Conservation (phyloP, 2,888 invertebrate species). For the Melanotus villosus region DNA sequence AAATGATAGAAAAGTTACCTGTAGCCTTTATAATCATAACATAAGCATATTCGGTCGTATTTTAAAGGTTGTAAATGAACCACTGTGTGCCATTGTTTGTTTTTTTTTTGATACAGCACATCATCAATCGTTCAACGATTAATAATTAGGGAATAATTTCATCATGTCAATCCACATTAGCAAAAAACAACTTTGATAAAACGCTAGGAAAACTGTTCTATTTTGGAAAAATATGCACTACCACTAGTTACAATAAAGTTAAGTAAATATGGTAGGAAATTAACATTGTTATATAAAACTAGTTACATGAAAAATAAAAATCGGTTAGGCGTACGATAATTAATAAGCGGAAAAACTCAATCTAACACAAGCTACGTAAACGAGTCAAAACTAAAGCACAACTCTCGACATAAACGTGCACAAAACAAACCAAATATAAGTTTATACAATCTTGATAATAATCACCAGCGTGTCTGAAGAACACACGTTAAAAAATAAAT, state of each 20-base stretch:
- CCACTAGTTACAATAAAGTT: constrained; percentile 20
- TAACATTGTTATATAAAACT: constrained; percentile 1
- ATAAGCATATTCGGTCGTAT: not conserved
- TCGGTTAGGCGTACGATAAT: constrained; percentile 11
- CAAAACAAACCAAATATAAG: constrained; percentile 45
- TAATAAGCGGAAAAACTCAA: constrained; percentile 24
- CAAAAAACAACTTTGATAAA: constrained; percentile 15
- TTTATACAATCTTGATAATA: constrained; percentile 39
- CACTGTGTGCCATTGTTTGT: not conserved
- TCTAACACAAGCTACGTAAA: constrained; percentile 21
- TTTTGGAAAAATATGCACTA: constrained; percentile 30
- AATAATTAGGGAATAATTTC: not conserved
- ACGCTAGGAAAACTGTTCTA: not conserved
- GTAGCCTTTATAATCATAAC: not conserved
- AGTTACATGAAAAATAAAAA: constrained; percentile 11
- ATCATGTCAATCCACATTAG: constrained; percentile 35
- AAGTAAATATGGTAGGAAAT: constrained; percentile 1
- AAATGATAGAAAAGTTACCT: too few relatives aligned
- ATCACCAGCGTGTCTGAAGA: constrained; percentile 24
- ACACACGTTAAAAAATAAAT: constrained; percentile 25
- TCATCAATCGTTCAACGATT: too few relatives aligned
- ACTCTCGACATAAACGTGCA: constrained; percentile 40
- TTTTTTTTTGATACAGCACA: too few relatives aligned
- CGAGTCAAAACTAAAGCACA: constrained; percentile 28
- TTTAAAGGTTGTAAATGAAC: constrained; percentile 3